Evolutionary conservation across 2,888 invertebrate species (phyloP), one percentile per base, ranked within the genome.

Genomic region (Junonia oenone): DNA sequence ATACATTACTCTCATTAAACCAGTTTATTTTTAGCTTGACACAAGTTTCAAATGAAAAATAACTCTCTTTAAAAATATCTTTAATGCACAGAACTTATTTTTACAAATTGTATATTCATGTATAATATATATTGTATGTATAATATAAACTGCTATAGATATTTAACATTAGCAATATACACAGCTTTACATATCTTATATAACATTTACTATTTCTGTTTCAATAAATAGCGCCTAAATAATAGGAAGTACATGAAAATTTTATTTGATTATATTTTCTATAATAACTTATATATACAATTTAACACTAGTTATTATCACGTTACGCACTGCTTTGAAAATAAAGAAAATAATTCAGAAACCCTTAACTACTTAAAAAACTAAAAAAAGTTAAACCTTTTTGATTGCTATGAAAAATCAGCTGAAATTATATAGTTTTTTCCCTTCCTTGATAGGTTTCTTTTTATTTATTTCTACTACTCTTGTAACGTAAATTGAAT

Each of bases 221-320:
- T 40, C 72, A 76, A 77, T 74, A 72, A 75, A 75, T 70, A 75
- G 63, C 69, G 66, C 53, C 64, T 70, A 68, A 56, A 51, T 55
- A 47, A 51, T 53, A 53, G 45, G 45, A 58, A 62, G 51, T 58
- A 60, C 51, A 58, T 51, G 45, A 72, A 73, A 65, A 61, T 64
- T 71, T 69, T 68, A 68, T 71, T 68, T 66, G 62, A 64, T 68
- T 71, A 71, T 71, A 66, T 65, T 73, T 72, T 69, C 37, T 59
- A 78, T 73, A 73, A n/a, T 71, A 62, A 58, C 73, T 81, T 83
- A 82, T 63, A 84, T 88, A 70, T 88, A 88, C 84, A 87, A 58
- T 62, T 73, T 79, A 82, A 73, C 68, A 70, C 89, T 90, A 90
- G 79, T 90, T 90, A 90, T 90, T 90, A 90, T 90, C 89, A 88